A percentile compares a stretch with the other conserved stretches of the same genome.
Evolutionary conservation across 23 tunicate genomes (phyloP).

Genomic region (Trididemnum clinides): DNA sequence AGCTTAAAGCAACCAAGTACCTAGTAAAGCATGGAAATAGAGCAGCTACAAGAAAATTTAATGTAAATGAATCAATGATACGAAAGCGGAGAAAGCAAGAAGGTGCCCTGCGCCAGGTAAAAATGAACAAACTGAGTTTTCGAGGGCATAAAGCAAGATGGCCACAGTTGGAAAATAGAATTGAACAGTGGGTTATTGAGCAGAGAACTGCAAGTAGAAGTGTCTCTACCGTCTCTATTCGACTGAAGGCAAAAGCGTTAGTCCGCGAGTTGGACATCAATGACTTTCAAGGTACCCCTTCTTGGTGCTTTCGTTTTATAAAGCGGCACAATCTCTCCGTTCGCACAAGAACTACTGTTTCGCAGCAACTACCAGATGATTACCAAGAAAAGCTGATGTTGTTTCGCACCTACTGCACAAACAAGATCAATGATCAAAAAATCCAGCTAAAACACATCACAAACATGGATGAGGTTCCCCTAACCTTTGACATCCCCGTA

Average conservation of each 20-base stretch:
- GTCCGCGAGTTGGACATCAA: conserved; percentile 49
- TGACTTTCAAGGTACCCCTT: conserved; percentile 53
- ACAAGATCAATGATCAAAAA: conserved; percentile 49
- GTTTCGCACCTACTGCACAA: conserved; percentile 52
- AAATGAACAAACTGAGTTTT: conserved; percentile 43
- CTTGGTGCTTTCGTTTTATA: conserved; percentile 70
- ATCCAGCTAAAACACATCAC: conserved; percentile 56
- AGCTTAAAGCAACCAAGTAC: conserved; percentile 57
- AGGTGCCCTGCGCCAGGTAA: conserved; percentile 48
- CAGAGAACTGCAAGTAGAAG: conserved; percentile 58
- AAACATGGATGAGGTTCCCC: conserved; percentile 69
- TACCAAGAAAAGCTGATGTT: conserved; percentile 51
- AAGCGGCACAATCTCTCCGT: conserved; percentile 54
- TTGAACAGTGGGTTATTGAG: conserved; percentile 56
- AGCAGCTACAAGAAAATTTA: conserved; percentile 41
- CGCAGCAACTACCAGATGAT: conserved; percentile 61
- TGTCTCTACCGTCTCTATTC: conserved; percentile 46
- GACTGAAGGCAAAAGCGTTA: conserved; percentile 60
- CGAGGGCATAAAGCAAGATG: conserved; percentile 68
- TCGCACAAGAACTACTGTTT: conserved; percentile 57
- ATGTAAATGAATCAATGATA: conserved; percentile 52
- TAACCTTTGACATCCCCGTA: conserved; percentile 69
- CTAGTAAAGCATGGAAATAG: conserved; percentile 53
- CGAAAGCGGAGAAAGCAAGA: conserved; percentile 59
- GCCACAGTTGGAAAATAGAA: conserved; percentile 55